Conservation (phyloP, 2,113 vertebrate species). For the Panurus biarmicus region DNA sequence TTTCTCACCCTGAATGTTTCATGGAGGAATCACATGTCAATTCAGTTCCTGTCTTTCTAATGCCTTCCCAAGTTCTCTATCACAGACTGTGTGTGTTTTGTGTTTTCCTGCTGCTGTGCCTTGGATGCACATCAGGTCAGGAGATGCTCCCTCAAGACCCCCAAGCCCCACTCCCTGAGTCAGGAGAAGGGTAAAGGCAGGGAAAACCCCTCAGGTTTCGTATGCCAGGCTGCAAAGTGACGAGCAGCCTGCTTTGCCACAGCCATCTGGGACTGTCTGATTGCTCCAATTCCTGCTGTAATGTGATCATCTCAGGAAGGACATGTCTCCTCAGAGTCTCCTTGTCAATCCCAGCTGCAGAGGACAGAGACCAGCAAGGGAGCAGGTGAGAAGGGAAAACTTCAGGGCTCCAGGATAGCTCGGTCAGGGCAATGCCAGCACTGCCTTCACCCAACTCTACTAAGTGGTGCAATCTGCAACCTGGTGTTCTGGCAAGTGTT, state of each 20-base stretch:
- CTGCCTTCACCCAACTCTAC: neutral
- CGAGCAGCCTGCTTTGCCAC: neutral
- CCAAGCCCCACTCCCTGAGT: neutral
- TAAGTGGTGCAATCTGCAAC: neutral
- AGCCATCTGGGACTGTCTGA: neutral
- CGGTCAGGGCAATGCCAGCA: rapidly evolving
- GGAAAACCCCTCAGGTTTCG: neutral
- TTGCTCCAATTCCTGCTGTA: neutral
- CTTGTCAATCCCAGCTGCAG: neutral
- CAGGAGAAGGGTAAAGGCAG: neutral
- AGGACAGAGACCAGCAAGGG: neutral
- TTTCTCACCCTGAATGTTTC: neutral
- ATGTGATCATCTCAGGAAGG: neutral
- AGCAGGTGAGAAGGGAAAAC: rapidly evolving
- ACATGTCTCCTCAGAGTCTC: neutral
- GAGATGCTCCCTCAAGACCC: neutral
- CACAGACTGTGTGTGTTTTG: neutral
- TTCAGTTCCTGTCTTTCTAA: neutral
- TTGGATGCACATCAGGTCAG: neutral
- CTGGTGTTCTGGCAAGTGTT: neutral
- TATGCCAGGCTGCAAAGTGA: neutral
- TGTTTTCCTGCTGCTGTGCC: neutral
- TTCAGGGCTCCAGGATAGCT: neutral
- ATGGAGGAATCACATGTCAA: neutral
- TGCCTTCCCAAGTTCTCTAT: neutral